Evolutionary conservation across 2,888 invertebrate genomes (phyloP).

Genomic region (Papilio elwesi): DNA sequence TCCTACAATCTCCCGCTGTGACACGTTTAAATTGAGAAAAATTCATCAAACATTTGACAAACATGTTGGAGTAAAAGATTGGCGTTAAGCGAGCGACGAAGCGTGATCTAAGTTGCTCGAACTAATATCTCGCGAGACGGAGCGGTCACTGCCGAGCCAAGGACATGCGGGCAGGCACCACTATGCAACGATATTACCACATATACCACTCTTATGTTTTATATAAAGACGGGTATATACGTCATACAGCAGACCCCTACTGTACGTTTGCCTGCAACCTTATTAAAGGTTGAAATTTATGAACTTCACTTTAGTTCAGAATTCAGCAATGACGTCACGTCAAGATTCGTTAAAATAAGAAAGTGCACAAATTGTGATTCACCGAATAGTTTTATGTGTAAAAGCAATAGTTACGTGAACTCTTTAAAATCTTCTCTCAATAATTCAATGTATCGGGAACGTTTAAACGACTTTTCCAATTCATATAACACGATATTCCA

Average conservation of each 20-base stretch:
- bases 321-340: no score
- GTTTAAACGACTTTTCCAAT: constrained; percentile 28
- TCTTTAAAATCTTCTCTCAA: not conserved
- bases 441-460: constrained; percentile 20
- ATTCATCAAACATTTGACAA: not conserved
- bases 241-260: not conserved
- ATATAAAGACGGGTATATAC: not conserved
- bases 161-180: constrained; percentile 1
- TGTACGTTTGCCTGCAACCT: no score
- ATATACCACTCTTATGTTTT: no score
- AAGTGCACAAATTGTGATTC: not conserved
- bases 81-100: not conserved
- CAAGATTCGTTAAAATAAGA: no score
- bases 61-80: constrained; percentile 12
- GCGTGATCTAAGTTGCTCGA: constrained; percentile 35
- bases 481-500: constrained; percentile 22
- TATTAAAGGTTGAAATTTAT: no score
- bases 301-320: not conserved
- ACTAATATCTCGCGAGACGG: constrained; percentile 35
- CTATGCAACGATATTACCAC: not conserved
- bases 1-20: no score
- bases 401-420: constrained; percentile 1
- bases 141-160: constrained; percentile 36
- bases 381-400: not conserved
- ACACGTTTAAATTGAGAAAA: no score